Conservation (phyloP, 2,888 invertebrate species). For the Sinelater perroti region DNA sequence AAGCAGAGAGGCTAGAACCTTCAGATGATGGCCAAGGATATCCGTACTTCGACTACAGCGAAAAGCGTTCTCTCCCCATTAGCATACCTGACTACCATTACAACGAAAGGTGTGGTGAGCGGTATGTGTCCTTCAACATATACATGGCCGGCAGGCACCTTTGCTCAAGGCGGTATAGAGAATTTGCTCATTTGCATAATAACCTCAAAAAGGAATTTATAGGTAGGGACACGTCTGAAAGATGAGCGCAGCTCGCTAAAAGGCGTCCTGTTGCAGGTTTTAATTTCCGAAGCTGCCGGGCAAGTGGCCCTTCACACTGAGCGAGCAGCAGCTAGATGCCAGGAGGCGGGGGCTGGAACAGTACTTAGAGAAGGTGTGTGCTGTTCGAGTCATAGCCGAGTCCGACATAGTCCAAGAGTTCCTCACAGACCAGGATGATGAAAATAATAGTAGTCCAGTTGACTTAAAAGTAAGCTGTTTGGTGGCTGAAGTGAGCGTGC, state of each 20-base stretch:
- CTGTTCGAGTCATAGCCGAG: slow-evolving; percentile 97
- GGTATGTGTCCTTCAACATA: slow-evolving; percentile 95
- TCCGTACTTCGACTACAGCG: slow-evolving; percentile 88
- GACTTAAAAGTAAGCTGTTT: slow-evolving; percentile 70
- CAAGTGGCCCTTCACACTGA: slow-evolving; percentile 97
- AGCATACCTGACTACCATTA: slow-evolving; percentile 96
- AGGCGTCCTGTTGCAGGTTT: slow-evolving; percentile 75
- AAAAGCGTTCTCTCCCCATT: slow-evolving; percentile 88
- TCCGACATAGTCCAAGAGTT: slow-evolving; percentile 97
- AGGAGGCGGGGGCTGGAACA: slow-evolving; percentile 94
- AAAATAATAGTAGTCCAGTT: slow-evolving; percentile 73
- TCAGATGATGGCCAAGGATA: slow-evolving; percentile 84
- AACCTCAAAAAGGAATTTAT: slow-evolving; percentile 92
- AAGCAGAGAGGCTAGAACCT: slow-evolving; percentile 84
- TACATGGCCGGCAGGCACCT: slow-evolving; percentile 99
- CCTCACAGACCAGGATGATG: slow-evolving; percentile 90
- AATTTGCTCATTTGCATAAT: slow-evolving; percentile 90
- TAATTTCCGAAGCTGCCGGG: slow-evolving; percentile 96
- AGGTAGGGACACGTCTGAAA: slow-evolving; percentile 64
- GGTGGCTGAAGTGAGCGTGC: background rate
- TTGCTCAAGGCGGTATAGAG: slow-evolving; percentile 95
- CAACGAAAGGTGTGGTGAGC: slow-evolving; percentile 85
- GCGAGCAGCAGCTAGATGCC: slow-evolving; percentile 96
- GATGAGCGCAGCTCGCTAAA: too few relatives aligned
- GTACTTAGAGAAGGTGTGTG: slow-evolving; percentile 98